Evolutionary conservation across 2,797 vertebrate genomes (phyloP), one percentile per base, ranked within the genome.

Genomic region (Rhynchonycteris naso): DNA sequence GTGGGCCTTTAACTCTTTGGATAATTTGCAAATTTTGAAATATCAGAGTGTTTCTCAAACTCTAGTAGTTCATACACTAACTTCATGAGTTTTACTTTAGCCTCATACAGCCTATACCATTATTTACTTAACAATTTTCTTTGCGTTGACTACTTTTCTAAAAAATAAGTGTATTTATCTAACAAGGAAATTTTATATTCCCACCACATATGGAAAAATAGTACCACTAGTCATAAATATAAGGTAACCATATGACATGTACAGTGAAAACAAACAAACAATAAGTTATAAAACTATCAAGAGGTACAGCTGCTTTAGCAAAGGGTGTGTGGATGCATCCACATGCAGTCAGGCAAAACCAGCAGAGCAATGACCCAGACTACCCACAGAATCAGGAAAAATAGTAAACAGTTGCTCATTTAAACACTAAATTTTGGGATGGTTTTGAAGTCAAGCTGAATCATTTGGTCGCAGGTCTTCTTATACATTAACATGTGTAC

Each of bases 1-100:
- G 19, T 26, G 4, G 33, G 56, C 4, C 35, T 95, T 76, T 43
- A 35, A 59, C 30, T 19, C 7, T n/a, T 86, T 58, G 61, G 26
- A 58, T 85, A 90, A 83, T 74, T 16, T 88, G 74, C 50, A 58
- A 59, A 76, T 82, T 90, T 90, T 93, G 50, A 61, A 56, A 56
- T 30, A 68, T 22, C 28, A 56, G 13, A 95, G 11, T 33, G 0
- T 88, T 90, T 89, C 66, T 94, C n/a, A 90, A 83, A 68, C 52
- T 33, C 80, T 30, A 71, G 58, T 18, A 58, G 30, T 81, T 84
- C 22, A 63, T 68, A 18, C 56, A 59, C 21, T 30, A 68, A 76
- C 10, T 66, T 82, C n/a, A 30, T 38, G 21, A 58, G 52, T 80
- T 93, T 94, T 81, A 13, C 28, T 79, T 21, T 79, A 71, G 18